A percentile compares a stretch with the other conserved stretches of the same genome.
Evolutionary conservation across 2,888 invertebrate genomes (phyloP).

Genomic region (Poecilobothrus nobilitatus): DNA sequence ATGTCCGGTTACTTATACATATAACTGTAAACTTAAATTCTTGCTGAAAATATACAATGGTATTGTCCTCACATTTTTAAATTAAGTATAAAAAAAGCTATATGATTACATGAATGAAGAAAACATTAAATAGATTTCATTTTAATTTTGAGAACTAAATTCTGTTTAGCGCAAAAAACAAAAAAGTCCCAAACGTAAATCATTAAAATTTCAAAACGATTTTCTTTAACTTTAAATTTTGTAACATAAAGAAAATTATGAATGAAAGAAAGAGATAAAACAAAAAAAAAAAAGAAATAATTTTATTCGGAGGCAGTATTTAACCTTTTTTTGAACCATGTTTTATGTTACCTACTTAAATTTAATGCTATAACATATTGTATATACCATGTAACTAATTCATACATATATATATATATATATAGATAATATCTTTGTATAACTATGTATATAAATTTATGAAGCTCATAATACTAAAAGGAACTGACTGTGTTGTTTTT

Average conservation of each 20-base stretch:
- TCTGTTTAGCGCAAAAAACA: background rate
- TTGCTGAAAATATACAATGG: background rate
- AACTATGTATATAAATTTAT: background rate
- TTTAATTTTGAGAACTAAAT: background rate
- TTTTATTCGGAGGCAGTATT: background rate
- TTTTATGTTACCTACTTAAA: conserved; percentile 6
- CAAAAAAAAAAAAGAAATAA: background rate
- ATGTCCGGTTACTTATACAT: too few species aligned
- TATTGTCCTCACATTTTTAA: background rate
- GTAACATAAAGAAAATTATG: background rate
- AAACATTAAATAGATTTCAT: too few species aligned
- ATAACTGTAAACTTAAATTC: background rate
- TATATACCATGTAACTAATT: too few species aligned
- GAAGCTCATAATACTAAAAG: background rate
- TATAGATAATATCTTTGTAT: background rate
- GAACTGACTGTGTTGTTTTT: background rate
- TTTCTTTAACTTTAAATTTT: background rate
- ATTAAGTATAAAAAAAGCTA: too few species aligned
- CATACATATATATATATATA: background rate
- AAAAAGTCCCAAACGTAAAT: background rate
- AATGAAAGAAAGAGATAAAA: background rate
- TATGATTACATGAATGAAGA: too few species aligned
- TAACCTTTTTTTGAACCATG: background rate
- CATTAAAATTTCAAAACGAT: background rate
- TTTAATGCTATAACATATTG: too few species aligned